Base-by-base conservation (phyloP, 2,888 invertebrate genomes). In the Torymus texanus region DNA sequence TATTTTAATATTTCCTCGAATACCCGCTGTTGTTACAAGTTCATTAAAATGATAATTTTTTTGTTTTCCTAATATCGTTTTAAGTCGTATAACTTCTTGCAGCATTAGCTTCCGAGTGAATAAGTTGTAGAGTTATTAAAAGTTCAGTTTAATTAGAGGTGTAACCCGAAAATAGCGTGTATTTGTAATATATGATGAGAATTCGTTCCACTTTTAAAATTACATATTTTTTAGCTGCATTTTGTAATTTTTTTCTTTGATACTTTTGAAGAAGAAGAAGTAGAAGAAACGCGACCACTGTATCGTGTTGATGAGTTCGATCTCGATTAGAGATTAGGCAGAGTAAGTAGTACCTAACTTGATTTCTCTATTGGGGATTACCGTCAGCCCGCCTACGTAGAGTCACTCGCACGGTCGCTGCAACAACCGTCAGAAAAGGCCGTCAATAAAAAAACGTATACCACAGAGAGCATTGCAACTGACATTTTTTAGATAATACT, bases 361-460 rank as follows among this genome's bases (percentile, higher is more conserved):
- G 87, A 82, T 87, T 87, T 88, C 86, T 86, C 86, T 90, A 90
- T 85, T 89, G 89, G 87, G 89, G 87, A 86, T 90, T 90, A 89
- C 86, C 89, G 88, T 90, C 90, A 83, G 88, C 88, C 93, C 95
- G 95, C 94, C 95, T 95, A 95, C 95, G 95, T 94, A 95, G 95
- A 94, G 95, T 95, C 93, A 95, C 94, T 93, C 95, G 95, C 94
- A 95, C 95, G 94, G 95, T 95, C 94, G 95, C 95, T 96, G 95
- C 94, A 95, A 95, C 94, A 94, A 93, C 93, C 90, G 90, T 89
- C 83, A 89, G 86, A 89, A 89, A 88, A 88, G 84, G 87, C 89
- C 87, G 88, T 88, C 84, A 88, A 85, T 88, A 82, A 87, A 85
- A 83, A 77, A 78, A 82, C 74, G 74, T 81, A 75, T 75, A 72